Evolutionary conservation across 2,888 invertebrate genomes (phyloP), one percentile per base, ranked within the genome.

Genomic region (Ephialtes manifestator): DNA sequence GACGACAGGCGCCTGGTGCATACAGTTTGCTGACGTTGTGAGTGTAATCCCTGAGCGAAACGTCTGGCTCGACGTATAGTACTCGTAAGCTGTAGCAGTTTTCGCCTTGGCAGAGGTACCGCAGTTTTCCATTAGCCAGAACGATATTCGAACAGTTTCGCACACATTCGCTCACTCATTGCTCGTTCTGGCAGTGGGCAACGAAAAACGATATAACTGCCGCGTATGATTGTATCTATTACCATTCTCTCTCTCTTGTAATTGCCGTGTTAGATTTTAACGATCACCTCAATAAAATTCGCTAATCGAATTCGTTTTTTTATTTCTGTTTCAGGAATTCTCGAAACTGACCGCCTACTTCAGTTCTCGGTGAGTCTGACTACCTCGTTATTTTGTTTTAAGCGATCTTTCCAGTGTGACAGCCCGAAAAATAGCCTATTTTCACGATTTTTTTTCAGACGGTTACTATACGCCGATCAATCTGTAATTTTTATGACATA

Each of bases 101-200:
- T 60, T 63, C 74, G 74, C 74, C 58, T 74, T 74, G 74, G 74
- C 74, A 60, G 43, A 24, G 74, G 39, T 28, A 74, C 43, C 58
- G 74, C 74, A 74, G 46, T 74, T 74, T 74, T 60, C 74, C 74
- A 74, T 74, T 74, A 74, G 60, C 74, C 43, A 58, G 46, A 74
- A 55, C 58, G 74, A 74, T 74, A 74, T 74, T 74, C 74, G 74
- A 74, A 74, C 74, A 60, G 58, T 28, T 60, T 60, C 24, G 18
- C 60, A 39, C 46, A 35, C 13, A 13, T 15, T 28, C 39, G 28
- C 39, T 13, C 46, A 60, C 28, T 28, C 15, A 24, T 18, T 15
- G 1, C 7, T 35, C 65, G 35, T 65, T 39, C 43, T 67, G 43
- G 65, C 65, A 67, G 65, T 10, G 43, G 43, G 20, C 43, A 20